Evolutionary conservation across 1,140 invertebrate species (phyloP).

Genomic region (Aphelenchoides avenae): DNA sequence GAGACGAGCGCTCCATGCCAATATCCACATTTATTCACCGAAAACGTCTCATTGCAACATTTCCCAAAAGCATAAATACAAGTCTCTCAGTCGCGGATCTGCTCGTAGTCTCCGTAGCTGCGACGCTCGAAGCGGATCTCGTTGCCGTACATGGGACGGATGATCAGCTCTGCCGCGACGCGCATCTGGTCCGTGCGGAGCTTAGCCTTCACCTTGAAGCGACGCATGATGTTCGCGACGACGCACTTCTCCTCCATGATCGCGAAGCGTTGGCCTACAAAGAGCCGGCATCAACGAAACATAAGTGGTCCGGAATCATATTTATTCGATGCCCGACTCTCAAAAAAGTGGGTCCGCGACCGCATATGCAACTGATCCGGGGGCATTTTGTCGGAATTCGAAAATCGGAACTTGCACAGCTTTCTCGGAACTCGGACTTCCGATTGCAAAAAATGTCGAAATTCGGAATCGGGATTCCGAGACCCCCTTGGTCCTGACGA

Average conservation of each 20-base stretch:
- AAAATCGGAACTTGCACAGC: too few relatives aligned
- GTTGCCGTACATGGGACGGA: conserved; percentile 61
- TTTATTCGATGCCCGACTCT: too few relatives aligned
- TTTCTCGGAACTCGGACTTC: too few relatives aligned
- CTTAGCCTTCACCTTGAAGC: conserved; percentile 66
- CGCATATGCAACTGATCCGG: too few relatives aligned
- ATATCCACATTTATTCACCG: not conserved
- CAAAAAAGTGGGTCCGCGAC: too few relatives aligned
- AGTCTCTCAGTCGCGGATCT: conserved; percentile 16
- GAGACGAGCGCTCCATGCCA: conserved; percentile 10
- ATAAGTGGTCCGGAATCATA: too few relatives aligned
- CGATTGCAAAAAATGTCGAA: too few relatives aligned
- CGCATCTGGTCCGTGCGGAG: conserved; percentile 60
- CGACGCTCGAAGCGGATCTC: conserved; percentile 41
- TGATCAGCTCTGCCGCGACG: conserved; percentile 61
- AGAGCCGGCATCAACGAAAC: too few relatives aligned
- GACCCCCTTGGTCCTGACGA: too few relatives aligned
- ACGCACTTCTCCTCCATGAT: conserved; percentile 82
- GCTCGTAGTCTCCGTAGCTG: conserved; percentile 38
- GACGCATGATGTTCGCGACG: conserved; percentile 76
- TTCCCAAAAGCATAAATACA: too few relatives aligned
- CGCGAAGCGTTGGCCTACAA: conserved; percentile 76
- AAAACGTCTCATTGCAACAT: conserved; percentile 13
- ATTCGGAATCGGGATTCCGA: too few relatives aligned
- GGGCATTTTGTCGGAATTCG: too few relatives aligned